Percentiles rank a stretch among this genome's conserved stretches.
Conservation (phyloP, 2,888 invertebrate genomes). For the Ennomos erosarius region DNA sequence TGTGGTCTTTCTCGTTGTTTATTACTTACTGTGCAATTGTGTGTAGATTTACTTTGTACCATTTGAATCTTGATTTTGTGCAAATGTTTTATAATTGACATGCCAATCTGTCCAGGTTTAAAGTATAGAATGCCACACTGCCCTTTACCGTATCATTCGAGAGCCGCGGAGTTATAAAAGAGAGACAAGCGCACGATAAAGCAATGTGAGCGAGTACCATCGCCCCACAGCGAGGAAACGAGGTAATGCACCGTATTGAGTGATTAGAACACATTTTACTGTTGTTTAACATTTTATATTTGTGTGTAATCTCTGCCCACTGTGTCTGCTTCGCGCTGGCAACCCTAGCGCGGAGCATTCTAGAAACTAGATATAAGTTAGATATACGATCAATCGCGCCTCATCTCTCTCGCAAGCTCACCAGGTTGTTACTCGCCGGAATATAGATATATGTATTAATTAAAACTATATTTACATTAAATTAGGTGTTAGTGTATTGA, state of each 20-base stretch:
- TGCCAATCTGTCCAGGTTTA: slow-evolving; percentile 81
- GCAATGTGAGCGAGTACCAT: slow-evolving; percentile 42
- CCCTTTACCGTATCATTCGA: slow-evolving; percentile 72
- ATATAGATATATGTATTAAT: slow-evolving; percentile 60
- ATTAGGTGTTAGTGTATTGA: slow-evolving; percentile 64
- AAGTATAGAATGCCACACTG: slow-evolving; percentile 79
- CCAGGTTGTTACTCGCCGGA: slow-evolving; percentile 56
- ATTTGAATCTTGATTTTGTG: slow-evolving; percentile 54
- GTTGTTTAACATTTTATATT: slow-evolving; percentile 32
- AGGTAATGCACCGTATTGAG: slow-evolving; percentile 78
- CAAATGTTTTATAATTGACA: slow-evolving; percentile 70
- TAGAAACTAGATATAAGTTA: slow-evolving; percentile 34
- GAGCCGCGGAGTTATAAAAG: slow-evolving; percentile 70
- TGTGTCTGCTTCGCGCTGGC: slow-evolving; percentile 22
- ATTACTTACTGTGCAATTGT: slow-evolving; percentile 40
- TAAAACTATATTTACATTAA: slow-evolving; percentile 61
- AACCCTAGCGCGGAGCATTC: slow-evolving; percentile 22
- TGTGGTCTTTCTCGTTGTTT: slow-evolving; percentile 63
- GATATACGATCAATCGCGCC: slow-evolving; percentile 35
- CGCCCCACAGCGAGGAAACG: slow-evolving; percentile 71
- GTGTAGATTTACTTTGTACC: slow-evolving; percentile 40
- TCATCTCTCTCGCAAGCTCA: slow-evolving; percentile 56
- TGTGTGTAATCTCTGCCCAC: slow-evolving; percentile 29
- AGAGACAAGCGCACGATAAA: slow-evolving; percentile 54
- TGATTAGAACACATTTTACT: slow-evolving; percentile 54